phyloP scores from a whole-genome alignment of 2,888 invertebrate species.

The Pharmacophagus antenor region DNA sequence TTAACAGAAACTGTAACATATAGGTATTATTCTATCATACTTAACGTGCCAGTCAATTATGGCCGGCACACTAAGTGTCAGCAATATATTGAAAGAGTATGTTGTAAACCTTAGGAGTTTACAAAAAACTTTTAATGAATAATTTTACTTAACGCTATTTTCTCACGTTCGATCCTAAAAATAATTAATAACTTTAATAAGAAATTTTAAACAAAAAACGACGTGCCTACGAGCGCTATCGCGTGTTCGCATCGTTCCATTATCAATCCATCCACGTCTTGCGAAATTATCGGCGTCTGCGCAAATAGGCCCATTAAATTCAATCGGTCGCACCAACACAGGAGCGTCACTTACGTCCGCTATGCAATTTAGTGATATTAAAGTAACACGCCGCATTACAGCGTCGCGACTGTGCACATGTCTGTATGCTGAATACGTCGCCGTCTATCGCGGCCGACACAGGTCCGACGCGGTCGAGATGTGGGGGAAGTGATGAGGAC shows the following conservation, averaged over 20 bases:
- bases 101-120: too few relatives aligned
- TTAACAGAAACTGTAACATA: too few relatives aligned
- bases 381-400: slow-evolving; percentile 38
- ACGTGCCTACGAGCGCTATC: background rate
- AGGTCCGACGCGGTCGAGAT: background rate
- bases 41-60: too few relatives aligned
- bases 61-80: too few relatives aligned
- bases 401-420: background rate
- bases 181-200: too few relatives aligned
- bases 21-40: too few relatives aligned
- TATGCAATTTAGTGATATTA: slow-evolving; percentile 72
- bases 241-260: slow-evolving; percentile 35
- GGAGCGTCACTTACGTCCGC: slow-evolving; percentile 61
- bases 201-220: too few relatives aligned
- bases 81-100: too few relatives aligned
- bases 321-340: slow-evolving; percentile 62
- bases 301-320: slow-evolving; percentile 72
- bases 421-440: slow-evolving; percentile 29
- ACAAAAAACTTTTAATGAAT: too few relatives aligned
- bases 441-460: slow-evolving; percentile 7
- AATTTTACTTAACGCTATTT: too few relatives aligned
- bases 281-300: slow-evolving; percentile 58
- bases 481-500: background rate
- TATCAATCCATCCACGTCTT: slow-evolving; percentile 54
- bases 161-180: too few relatives aligned